Evolutionary conservation across 2,113 vertebrate genomes (phyloP).

Genomic region (Clarias gariepinus): DNA sequence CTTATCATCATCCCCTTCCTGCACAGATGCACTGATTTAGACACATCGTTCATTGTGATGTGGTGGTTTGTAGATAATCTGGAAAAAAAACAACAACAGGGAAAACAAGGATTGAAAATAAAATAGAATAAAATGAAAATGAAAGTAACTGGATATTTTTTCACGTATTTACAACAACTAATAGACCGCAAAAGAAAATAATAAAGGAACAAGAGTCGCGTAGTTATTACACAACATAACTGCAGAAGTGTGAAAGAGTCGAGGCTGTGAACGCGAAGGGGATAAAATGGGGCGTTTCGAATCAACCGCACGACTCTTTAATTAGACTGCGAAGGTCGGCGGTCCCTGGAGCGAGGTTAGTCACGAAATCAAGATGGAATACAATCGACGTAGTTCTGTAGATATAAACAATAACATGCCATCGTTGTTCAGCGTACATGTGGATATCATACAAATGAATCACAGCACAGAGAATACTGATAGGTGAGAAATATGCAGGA

Average conservation of each 20-base stretch:
- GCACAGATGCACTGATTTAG: slow-evolving; percentile 28
- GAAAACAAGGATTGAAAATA: not conserved
- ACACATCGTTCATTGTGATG: slow-evolving; percentile 41
- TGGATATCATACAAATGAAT: slow-evolving; percentile 69
- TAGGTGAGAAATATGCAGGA: slow-evolving; percentile 49
- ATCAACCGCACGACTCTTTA: slow-evolving; percentile 29
- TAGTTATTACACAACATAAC: slow-evolving; percentile 61
- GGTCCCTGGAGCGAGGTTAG: slow-evolving; percentile 39
- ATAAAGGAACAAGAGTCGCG: slow-evolving; percentile 52
- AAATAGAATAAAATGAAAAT: slow-evolving; percentile 45
- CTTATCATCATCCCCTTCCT: slow-evolving; percentile 2
- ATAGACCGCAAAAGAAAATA: slow-evolving; percentile 56
- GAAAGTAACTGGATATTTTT: slow-evolving; percentile 49
- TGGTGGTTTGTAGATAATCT: slow-evolving; percentile 27
- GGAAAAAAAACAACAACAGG: not conserved
- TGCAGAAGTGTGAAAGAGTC: slow-evolving; percentile 44
- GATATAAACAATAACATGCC: slow-evolving; percentile 68
- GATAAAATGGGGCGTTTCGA: slow-evolving; percentile 38
- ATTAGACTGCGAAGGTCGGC: slow-evolving; percentile 29
- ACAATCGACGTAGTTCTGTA: slow-evolving; percentile 54
- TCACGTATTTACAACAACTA: slow-evolving; percentile 70
- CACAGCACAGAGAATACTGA: slow-evolving; percentile 72
- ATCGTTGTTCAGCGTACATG: slow-evolving; percentile 54
- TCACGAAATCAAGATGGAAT: slow-evolving; percentile 28
- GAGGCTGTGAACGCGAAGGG: slow-evolving; percentile 59